A percentile compares a stretch with the other conserved stretches of the same genome.
Evolutionary conservation across 2,888 invertebrate genomes (phyloP).

Genomic region (Lamellibrachia satsuma): DNA sequence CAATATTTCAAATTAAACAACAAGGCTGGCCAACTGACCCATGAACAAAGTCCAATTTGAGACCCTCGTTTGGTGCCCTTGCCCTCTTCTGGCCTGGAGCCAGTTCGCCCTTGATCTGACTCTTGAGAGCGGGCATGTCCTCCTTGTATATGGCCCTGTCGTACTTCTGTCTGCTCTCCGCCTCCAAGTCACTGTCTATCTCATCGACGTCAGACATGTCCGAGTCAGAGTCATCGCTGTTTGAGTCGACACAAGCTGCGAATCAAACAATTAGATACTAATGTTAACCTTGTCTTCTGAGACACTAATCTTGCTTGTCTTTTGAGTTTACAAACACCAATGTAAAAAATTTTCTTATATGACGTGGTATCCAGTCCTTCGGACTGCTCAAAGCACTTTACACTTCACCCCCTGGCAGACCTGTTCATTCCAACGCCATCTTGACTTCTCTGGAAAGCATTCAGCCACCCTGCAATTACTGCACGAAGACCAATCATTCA

Average conservation of each 20-base stretch:
- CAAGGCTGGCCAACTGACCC: constrained; percentile 51
- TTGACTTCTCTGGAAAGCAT: too few species aligned
- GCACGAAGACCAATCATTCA: too few species aligned
- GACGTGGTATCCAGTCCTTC: too few species aligned
- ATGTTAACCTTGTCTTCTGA: neutral
- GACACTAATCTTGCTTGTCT: too few species aligned
- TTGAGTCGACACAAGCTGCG: constrained; percentile 62
- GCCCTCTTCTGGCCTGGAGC: constrained; percentile 59
- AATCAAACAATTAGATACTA: constrained; percentile 20
- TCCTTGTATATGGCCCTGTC: constrained; percentile 52
- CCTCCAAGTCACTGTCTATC: constrained; percentile 65
- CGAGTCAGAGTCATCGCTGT: constrained; percentile 65
- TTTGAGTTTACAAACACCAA: too few species aligned
- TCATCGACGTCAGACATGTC: constrained; percentile 63
- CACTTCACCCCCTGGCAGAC: too few species aligned
- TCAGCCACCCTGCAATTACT: too few species aligned
- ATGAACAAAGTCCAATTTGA: constrained; percentile 63
- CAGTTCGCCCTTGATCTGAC: constrained; percentile 54
- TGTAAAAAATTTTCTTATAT: too few species aligned
- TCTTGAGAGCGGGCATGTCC: constrained; percentile 55
- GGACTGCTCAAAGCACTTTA: too few species aligned
- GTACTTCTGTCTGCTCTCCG: constrained; percentile 63
- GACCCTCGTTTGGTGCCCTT: constrained; percentile 59
- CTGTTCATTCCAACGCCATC: too few species aligned
- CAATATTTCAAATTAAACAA: neutral